These are phyloP conservation scores for Plectropomus leopardus DNA, from an alignment of 2,113 vertebrate species.

Conservation along the genomic window DNA sequence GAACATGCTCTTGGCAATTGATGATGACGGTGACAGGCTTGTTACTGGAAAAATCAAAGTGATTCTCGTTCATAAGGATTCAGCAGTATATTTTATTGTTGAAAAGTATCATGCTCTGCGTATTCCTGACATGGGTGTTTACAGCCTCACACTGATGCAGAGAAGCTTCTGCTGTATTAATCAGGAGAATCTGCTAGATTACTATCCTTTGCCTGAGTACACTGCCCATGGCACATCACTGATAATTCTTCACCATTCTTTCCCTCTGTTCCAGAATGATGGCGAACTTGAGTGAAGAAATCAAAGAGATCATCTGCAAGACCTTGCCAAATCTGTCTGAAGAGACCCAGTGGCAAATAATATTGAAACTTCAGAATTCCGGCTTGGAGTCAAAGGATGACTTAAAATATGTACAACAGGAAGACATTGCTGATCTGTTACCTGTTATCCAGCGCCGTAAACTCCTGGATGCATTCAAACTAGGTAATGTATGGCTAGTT, in stretches of 20 bases:
- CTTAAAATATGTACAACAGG: not conserved
- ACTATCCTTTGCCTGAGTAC: not conserved
- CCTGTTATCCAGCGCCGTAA: not conserved
- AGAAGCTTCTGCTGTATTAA: not conserved
- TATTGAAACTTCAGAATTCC: not conserved
- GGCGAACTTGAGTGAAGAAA: not conserved
- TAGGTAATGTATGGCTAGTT: not conserved
- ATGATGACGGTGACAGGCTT: no score
- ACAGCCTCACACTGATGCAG: not conserved
- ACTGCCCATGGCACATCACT: not conserved
- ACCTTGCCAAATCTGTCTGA: not conserved
- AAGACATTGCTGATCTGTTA: not conserved
- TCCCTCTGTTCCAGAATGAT: not conserved
- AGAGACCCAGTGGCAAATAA: not conserved
- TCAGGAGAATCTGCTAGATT: slow-evolving; percentile 1
- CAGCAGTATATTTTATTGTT: not conserved
- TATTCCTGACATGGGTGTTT: not conserved
- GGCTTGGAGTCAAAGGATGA: not conserved
- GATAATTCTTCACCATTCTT: slow-evolving; percentile 3
- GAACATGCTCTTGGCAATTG: no score
- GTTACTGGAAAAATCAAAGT: no score
- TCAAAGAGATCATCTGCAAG: slow-evolving; percentile 5
- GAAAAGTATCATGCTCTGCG: not conserved
- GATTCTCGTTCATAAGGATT: no score
- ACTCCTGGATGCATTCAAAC: not conserved